Evolutionary conservation across 1,140 invertebrate genomes (phyloP), one percentile per base, ranked within the genome.

Genomic region (Palaemon carinicauda): DNA sequence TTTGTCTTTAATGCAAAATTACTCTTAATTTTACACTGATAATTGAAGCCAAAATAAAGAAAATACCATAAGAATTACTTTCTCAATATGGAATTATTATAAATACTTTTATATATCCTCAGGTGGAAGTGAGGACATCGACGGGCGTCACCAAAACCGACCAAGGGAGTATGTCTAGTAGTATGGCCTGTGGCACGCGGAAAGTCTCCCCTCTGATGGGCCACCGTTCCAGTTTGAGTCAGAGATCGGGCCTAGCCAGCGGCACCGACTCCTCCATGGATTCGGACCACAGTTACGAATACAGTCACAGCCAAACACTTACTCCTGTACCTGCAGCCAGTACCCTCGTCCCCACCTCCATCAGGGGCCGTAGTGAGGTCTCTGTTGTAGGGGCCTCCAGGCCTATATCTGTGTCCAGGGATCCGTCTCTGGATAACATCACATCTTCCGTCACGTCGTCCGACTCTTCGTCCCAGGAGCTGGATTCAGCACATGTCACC

Each of bases 201-300:
- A 80, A 73, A 56, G 77, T 86, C 3, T 80, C 77, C 3, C 84
- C 84, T 0, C 50, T 79, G 56, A n/a, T 85, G 41, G 78, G 77
- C 29, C 84, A 86, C 0, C 65, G 65, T 14, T 69, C 65, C 5
- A 69, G 65, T 31, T 14, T 27, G 24, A 31, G 24, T 31, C 75
- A 79, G 14, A 50, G 69, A 29, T 82, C 80, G 9, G 80, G 80
- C 3, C 69, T 71, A 0, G 50, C 77, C 84, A 86, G 84, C 50
- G 84, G 84, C 17, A 86, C 84, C 0, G 84, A 86, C 75, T 86
- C 84, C n/a, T 86, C 84, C 41, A 24, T 86, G 12, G 84, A 86
- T 69, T 86, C 84, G 0, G 84, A 86, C 77, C 69, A 86, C 33
- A 86, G 84, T 52, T 86, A 80, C 27, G 84, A 86, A 33, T 80